Conservation (phyloP, 2,888 invertebrate genomes). For the Chouioia cunea region DNA sequence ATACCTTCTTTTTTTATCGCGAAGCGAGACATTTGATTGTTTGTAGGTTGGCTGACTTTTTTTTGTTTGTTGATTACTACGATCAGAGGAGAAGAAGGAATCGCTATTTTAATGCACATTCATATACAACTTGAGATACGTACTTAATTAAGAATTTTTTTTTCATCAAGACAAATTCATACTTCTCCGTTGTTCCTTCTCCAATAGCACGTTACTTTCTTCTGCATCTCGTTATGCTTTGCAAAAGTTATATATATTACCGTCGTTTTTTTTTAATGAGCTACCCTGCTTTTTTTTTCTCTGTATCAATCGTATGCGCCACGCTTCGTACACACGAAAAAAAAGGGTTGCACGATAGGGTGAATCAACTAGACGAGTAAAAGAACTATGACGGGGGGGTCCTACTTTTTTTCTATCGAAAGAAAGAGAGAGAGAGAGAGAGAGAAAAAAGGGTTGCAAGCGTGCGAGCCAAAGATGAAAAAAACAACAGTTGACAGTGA, state of each 20-base stretch:
- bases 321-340: neutral
- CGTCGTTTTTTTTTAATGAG: slow-evolving; percentile 55
- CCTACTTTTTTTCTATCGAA: slow-evolving; percentile 10
- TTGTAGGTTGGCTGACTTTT: neutral
- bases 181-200: slow-evolving; percentile 27
- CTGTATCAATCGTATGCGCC: slow-evolving; percentile 6
- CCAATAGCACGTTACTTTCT: slow-evolving; percentile 5
- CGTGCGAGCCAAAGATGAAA: neutral
- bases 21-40: neutral
- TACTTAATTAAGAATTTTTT: too few relatives aligned
- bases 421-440: slow-evolving; percentile 5
- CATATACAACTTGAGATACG: neutral
- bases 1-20: neutral
- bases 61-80: slow-evolving; percentile 11
- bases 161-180: neutral
- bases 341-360: slow-evolving; percentile 6
- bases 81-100: too few relatives aligned
- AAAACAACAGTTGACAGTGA: slow-evolving; percentile 9
- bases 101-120: slow-evolving; percentile 1
- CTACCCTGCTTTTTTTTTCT: slow-evolving; percentile 24
- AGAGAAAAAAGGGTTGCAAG: slow-evolving; percentile 27
- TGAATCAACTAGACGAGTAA: slow-evolving; percentile 11
- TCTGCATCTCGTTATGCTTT: slow-evolving; percentile 32
- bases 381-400: slow-evolving; percentile 1
- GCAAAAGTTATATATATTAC: slow-evolving; percentile 14